Evolutionary conservation across 2,113 vertebrate genomes (phyloP).

Genomic region (Speoplatyrhinus poulsoni): DNA sequence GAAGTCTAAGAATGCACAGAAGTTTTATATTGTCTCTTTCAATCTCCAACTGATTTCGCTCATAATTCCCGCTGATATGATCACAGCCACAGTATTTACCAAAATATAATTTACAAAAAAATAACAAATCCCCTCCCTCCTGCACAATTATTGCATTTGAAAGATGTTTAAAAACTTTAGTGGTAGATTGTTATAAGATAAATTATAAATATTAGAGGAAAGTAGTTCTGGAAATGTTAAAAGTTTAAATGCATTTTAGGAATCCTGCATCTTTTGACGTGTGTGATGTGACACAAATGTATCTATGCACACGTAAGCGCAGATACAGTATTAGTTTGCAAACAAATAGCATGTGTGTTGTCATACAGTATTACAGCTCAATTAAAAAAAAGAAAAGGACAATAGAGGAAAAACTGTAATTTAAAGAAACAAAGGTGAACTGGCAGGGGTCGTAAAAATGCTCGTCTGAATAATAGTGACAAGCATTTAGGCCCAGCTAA

Average conservation of each 20-base stretch:
- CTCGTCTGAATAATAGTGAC: background rate
- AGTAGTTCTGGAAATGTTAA: too few species aligned
- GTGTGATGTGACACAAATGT: background rate
- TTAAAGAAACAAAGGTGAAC: background rate
- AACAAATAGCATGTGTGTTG: constrained; percentile 72
- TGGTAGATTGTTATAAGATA: constrained; percentile 53
- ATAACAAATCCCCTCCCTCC: background rate
- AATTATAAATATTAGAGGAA: too few species aligned
- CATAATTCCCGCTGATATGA: constrained; percentile 55
- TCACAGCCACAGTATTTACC: constrained; percentile 68
- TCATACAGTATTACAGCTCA: constrained; percentile 54
- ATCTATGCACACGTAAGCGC: background rate
- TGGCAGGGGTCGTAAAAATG: too few species aligned
- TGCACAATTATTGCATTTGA: constrained; percentile 1
- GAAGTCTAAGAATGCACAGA: constrained; percentile 1
- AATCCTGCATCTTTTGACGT: too few species aligned
- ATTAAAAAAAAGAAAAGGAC: constrained; percentile 11
- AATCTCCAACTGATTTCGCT: too few species aligned
- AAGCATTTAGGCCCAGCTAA: constrained; percentile 6
- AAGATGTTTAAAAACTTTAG: constrained; percentile 74
- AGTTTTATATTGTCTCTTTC: too few species aligned
- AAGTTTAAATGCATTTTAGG: too few species aligned
- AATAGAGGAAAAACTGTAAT: constrained; percentile 6
- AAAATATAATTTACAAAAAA: constrained; percentile 61
- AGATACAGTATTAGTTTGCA: constrained; percentile 71